Conservation (phyloP, 2,888 invertebrate genomes). For the Agrotis ipsilon region DNA sequence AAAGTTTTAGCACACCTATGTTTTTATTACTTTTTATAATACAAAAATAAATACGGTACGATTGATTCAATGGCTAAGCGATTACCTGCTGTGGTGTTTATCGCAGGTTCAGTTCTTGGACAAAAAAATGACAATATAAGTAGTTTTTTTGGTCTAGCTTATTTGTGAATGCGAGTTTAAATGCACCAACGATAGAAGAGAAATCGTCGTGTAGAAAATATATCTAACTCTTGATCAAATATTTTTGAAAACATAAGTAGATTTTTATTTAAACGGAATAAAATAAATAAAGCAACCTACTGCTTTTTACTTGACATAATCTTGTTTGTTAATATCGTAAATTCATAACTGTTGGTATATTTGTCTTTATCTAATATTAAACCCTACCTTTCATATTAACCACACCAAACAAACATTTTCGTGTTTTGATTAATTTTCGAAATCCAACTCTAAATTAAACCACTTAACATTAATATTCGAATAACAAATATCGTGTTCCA, state of each 20-base stretch:
- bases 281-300: not conserved
- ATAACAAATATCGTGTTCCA: conserved; percentile 21
- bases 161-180: too few relatives aligned
- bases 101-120: too few relatives aligned
- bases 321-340: not conserved
- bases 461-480: conserved; percentile 19
- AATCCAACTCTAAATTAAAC: conserved; percentile 24
- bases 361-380: not conserved
- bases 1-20: too few relatives aligned
- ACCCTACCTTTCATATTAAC: conserved; percentile 15
- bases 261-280: not conserved
- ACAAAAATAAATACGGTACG: too few relatives aligned
- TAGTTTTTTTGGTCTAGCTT: too few relatives aligned
- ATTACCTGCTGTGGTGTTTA: too few relatives aligned
- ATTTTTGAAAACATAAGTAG: not conserved
- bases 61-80: too few relatives aligned
- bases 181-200: too few relatives aligned
- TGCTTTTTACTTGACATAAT: not conserved
- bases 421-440: conserved; percentile 39
- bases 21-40: too few relatives aligned
- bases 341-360: not conserved
- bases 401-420: conserved; percentile 3
- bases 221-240: not conserved
- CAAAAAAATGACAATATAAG: too few relatives aligned
- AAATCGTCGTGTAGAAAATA: not conserved